Base-by-base conservation (phyloP, 2,888 invertebrate species). In the Blastobasis lacticolella region DNA sequence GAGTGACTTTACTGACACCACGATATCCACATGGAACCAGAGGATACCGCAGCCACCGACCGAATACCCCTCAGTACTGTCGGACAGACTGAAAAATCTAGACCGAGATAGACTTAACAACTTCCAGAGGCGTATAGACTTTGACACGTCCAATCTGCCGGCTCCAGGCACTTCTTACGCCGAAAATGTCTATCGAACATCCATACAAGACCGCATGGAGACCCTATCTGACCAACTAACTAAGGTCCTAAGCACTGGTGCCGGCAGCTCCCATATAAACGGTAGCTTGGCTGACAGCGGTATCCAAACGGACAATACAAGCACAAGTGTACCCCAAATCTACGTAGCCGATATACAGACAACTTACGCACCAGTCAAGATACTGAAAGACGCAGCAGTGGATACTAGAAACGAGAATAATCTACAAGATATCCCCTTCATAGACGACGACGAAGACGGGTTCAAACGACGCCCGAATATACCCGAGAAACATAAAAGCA, bases 1-100 rank as follows among this genome's bases (percentile, higher is more conserved):
- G 73, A 86, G 86, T 71, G 88, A 88, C 69, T 88, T 89, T 61
- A 89, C 89, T 50, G 89, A 89, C 62, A 89, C 88, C 1, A 87
- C 88, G 0, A 86, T 87, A 56, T 88, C 88, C 0, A 88, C 86
- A 0, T 88, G 87, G 87, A 87, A 87, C 54, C 84, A 85, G 55
- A 78, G 80, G 50, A 78, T 82, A 48, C 65, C 69, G 0, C 72
- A 67, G n/a, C 60, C 64, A 6, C 67, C 75, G 0, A 73, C 83
- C 0, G 87, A 88, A 56, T 88, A 87, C 55, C 87, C 88, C 0
- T 85, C 86, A 8, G 88, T 88, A 1, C 62, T 87, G 1, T 87
- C 87, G 1, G 87, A 86, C 46, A 78, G 87, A 66, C 51, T 81
- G 1, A 86, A 83, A 63, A 71, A 67, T 2, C 58, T 80, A 6